Evolutionary conservation across 2,888 invertebrate species (phyloP).

Genomic region (Ichneumon xanthorius): DNA sequence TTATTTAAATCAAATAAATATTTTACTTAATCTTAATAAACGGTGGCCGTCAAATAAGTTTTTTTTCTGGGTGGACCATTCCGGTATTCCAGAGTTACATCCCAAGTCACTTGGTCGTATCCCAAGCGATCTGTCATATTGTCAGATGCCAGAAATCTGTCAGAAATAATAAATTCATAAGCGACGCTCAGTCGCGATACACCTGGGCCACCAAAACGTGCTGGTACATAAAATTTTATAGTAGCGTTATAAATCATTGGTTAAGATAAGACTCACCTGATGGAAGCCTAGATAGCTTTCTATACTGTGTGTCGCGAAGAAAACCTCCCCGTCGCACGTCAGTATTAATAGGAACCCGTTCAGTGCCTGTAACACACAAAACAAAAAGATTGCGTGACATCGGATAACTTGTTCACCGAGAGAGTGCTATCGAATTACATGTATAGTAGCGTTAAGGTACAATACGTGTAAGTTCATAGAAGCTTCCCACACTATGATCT

Average conservation of each 20-base stretch:
- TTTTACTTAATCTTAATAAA: too few relatives aligned
- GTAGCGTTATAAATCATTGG: constrained; percentile 38
- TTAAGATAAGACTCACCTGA: constrained; percentile 90
- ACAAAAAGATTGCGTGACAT: constrained; percentile 68
- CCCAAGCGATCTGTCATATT: too few relatives aligned
- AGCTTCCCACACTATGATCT: constrained; percentile 1
- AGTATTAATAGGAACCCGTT: constrained; percentile 99
- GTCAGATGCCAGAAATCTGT: too few relatives aligned
- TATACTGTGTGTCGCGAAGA: constrained; percentile 99
- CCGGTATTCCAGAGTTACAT: too few relatives aligned
- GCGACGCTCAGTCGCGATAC: too few relatives aligned
- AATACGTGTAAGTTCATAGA: constrained; percentile 10
- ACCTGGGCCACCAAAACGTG: too few relatives aligned
- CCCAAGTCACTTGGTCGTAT: too few relatives aligned
- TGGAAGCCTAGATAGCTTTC: constrained; percentile 99
- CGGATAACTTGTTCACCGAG: constrained; percentile 68
- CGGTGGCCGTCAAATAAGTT: too few relatives aligned
- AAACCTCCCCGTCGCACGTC: constrained; percentile 99
- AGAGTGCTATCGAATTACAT: constrained; percentile 68
- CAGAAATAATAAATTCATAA: too few relatives aligned
- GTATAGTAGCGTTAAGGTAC: constrained; percentile 49
- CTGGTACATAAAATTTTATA: background rate
- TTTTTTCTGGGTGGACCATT: too few relatives aligned
- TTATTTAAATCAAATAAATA: too few relatives aligned
- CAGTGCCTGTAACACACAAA: constrained; percentile 91